Evolutionary conservation across 2,113 vertebrate species (phyloP).

Genomic region (Sinocyclocheilus rhinocerous): DNA sequence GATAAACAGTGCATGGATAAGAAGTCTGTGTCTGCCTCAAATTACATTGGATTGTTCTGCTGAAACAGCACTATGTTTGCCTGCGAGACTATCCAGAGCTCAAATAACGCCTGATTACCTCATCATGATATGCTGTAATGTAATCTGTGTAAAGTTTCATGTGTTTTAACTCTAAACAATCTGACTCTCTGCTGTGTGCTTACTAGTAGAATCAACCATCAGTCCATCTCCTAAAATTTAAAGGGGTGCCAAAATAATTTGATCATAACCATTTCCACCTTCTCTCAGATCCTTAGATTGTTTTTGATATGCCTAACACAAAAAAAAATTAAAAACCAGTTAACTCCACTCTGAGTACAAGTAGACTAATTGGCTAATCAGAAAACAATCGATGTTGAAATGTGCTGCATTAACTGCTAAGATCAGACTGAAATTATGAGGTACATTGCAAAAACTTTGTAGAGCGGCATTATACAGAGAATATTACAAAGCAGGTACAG

Average conservation of each 20-base stretch:
- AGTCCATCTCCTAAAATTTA: not conserved
- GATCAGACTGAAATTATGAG: not conserved
- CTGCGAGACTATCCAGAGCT: not conserved
- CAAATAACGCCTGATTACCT: conserved; percentile 14
- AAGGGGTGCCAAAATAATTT: not conserved
- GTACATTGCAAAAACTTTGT: not conserved
- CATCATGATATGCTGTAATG: conserved; percentile 31
- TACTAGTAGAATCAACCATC: not conserved
- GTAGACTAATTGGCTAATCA: not conserved
- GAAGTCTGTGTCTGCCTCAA: not conserved
- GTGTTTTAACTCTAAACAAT: conserved; percentile 19
- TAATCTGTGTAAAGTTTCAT: conserved; percentile 10
- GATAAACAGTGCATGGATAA: not conserved
- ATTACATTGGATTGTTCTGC: conserved; percentile 19
- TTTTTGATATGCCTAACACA: not conserved
- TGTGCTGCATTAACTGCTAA: not conserved
- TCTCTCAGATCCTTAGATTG: not conserved
- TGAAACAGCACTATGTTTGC: conserved; percentile 9
- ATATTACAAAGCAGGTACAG: conserved; percentile 9
- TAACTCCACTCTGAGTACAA: not conserved
- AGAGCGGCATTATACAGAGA: not conserved
- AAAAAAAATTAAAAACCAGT: not conserved
- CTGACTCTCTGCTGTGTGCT: not conserved
- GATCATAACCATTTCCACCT: not conserved
- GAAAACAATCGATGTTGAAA: not conserved